Evolutionary conservation across 1,140 invertebrate genomes (phyloP).

Genomic region (Trichomalopsis sarcophagae): DNA sequence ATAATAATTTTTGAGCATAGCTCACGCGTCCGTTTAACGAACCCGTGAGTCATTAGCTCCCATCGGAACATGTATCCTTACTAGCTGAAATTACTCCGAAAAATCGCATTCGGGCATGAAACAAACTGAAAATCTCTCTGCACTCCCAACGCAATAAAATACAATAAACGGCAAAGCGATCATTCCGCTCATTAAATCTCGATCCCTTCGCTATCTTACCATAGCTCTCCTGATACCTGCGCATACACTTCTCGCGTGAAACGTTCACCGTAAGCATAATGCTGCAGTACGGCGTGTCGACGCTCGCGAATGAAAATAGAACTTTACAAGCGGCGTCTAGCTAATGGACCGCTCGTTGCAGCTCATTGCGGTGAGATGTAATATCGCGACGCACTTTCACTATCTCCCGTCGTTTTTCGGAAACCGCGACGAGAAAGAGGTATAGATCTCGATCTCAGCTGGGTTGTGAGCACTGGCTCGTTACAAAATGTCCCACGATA

Average conservation of each 20-base stretch:
- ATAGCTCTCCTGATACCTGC: too few species aligned
- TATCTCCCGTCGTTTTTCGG: not conserved
- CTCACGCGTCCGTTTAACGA: too few species aligned
- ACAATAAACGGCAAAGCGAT: not conserved
- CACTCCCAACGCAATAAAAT: not conserved
- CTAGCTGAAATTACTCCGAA: too few species aligned
- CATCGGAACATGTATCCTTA: too few species aligned
- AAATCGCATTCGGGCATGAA: not conserved
- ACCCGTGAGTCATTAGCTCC: too few species aligned
- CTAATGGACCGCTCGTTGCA: not conserved
- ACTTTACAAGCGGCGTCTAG: not conserved
- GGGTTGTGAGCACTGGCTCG: not conserved
- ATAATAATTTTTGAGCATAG: too few species aligned
- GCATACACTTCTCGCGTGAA: too few species aligned
- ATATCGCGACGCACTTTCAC: constrained; percentile 29
- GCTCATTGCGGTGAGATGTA: not conserved
- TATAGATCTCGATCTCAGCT: not conserved
- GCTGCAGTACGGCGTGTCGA: not conserved
- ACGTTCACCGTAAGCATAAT: too few species aligned
- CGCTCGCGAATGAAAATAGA: constrained; percentile 30
- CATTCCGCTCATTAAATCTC: constrained; percentile 8
- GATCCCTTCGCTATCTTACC: too few species aligned
- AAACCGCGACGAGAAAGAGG: not conserved
- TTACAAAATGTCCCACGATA: not conserved
- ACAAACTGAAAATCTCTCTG: not conserved